Conservation (phyloP, 2,797 vertebrate species). For the Cyclopterus lumpus region DNA sequence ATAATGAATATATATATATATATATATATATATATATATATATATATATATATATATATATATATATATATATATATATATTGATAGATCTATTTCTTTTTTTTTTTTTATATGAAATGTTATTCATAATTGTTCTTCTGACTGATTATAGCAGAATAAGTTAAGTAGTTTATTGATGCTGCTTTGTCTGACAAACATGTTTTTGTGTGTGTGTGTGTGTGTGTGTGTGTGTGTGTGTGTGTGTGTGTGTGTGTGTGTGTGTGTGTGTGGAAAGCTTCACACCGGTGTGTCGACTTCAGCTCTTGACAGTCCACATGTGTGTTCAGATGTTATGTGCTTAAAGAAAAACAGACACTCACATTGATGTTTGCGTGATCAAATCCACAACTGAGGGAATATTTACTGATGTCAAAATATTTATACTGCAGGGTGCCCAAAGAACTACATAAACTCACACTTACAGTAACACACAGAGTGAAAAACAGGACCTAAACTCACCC, state of each 20-base stretch:
- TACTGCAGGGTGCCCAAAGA: conserved; percentile 58
- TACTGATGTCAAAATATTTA: conserved; percentile 81
- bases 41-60: too few relatives aligned
- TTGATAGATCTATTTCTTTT: too few relatives aligned
- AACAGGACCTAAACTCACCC: conserved; percentile 29
- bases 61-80: too few relatives aligned
- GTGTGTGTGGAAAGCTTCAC: conserved; percentile 51
- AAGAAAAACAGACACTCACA: conserved; percentile 74
- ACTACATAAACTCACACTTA: conserved; percentile 65
- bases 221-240: conserved; percentile 3
- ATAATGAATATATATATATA: too few relatives aligned
- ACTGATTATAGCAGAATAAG: conserved; percentile 36
- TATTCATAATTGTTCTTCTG: conserved; percentile 16
- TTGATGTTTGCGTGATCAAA: conserved; percentile 70
- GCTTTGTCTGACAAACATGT: conserved; percentile 12
- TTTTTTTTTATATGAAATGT: background rate
- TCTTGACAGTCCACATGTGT: conserved; percentile 50
- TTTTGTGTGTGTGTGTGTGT: too few relatives aligned
- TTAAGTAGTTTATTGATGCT: conserved; percentile 26
- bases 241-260: background rate
- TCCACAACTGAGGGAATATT: conserved; percentile 73
- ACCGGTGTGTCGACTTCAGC: conserved; percentile 37
- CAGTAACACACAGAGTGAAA: conserved; percentile 54
- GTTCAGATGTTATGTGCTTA: conserved; percentile 71
- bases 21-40: too few relatives aligned